Conservation (phyloP, 2,797 vertebrate genomes). For the Gastrophryne carolinensis region DNA sequence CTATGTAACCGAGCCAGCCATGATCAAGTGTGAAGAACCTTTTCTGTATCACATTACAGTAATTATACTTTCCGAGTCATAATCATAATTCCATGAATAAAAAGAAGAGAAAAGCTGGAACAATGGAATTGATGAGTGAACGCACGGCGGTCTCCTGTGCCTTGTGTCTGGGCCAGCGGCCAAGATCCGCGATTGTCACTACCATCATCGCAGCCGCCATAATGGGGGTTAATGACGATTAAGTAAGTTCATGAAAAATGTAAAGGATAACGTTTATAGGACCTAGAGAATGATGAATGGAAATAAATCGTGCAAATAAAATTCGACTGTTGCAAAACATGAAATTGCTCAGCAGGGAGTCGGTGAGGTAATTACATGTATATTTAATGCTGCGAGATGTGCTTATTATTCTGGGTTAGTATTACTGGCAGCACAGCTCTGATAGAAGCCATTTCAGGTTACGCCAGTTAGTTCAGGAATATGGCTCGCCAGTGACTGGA, state of each 20-base stretch:
- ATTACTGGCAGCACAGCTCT: not conserved
- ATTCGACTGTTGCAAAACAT: not conserved
- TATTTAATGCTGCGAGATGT: not conserved
- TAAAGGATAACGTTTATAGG: conserved; percentile 19
- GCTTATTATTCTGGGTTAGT: not conserved
- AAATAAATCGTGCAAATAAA: conserved; percentile 2
- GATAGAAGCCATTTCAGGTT: too few relatives aligned
- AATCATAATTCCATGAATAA: not conserved
- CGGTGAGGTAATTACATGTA: not conserved
- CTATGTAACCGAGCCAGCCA: not conserved
- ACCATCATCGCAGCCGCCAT: not conserved
- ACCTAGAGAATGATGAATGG: not conserved
- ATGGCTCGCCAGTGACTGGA: too few relatives aligned
- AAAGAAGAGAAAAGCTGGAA: not conserved
- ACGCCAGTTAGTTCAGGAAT: too few relatives aligned
- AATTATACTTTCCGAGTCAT: not conserved
- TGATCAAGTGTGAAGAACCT: not conserved
- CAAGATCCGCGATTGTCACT: conserved; percentile 9
- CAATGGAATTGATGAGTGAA: conserved; percentile 2
- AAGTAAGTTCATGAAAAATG: conserved; percentile 42
- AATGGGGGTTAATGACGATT: conserved; percentile 28
- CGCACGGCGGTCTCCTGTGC: not conserved
- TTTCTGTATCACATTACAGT: not conserved
- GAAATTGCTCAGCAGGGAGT: not conserved
- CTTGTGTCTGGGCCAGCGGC: conserved; percentile 21